These are phyloP conservation scores for Bombus vancouverensis DNA, from an alignment of 1,140 invertebrate genomes.

Conservation along the genomic window DNA sequence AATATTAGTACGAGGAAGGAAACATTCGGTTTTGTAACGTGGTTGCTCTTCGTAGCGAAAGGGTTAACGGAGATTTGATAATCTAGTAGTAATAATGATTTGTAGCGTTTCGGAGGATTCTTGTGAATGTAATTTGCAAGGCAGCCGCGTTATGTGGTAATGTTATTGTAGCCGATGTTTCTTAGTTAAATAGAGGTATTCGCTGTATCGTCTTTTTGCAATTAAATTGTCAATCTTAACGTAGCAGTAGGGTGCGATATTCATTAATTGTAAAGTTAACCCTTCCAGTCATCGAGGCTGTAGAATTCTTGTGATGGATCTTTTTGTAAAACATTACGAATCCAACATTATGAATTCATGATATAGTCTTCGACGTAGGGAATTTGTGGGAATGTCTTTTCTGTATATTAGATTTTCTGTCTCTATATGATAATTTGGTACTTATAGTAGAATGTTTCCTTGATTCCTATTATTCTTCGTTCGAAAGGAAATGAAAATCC, in stretches of 20 bases:
- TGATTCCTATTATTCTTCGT: neutral
- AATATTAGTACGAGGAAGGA: neutral
- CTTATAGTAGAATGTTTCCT: neutral
- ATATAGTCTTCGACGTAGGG: neutral
- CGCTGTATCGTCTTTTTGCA: conserved; percentile 55
- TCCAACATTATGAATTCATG: neutral
- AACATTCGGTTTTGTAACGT: neutral
- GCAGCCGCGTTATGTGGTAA: conserved; percentile 41
- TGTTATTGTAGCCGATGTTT: conserved; percentile 51
- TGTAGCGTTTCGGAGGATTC: conserved; percentile 28
- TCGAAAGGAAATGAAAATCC: neutral
- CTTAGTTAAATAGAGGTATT: conserved; percentile 55
- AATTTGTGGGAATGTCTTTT: neutral
- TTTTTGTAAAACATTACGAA: neutral
- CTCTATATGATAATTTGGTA: conserved; percentile 4
- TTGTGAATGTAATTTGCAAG: conserved; percentile 56
- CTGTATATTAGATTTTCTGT: conserved; percentile 1
- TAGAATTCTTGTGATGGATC: neutral
- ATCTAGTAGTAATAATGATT: conserved; percentile 36
- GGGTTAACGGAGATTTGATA: conserved; percentile 26
- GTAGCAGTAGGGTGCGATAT: conserved; percentile 52
- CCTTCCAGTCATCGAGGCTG: conserved; percentile 22
- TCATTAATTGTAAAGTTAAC: conserved; percentile 46
- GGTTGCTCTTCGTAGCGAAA: conserved; percentile 18
- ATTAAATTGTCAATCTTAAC: conserved; percentile 53